phyloP scores from a whole-genome alignment of 2,888 invertebrate species.

The Phortica magna region DNA sequence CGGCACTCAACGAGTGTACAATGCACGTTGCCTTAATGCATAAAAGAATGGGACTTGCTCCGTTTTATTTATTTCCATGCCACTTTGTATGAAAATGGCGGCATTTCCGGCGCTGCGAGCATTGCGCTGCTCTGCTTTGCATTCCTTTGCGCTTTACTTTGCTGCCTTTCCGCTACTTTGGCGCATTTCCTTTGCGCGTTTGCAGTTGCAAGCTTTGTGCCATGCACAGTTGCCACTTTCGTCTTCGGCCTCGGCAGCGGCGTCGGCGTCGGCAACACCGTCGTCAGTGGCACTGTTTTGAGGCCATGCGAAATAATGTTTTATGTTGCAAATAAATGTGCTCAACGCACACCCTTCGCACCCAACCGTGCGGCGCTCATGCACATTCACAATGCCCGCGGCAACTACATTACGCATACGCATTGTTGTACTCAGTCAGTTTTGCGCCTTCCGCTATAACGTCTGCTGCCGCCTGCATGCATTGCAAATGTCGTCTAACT shows the following conservation, averaged over 20 bases:
- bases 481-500: conserved; percentile 20
- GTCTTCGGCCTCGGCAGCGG: neutral
- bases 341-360: neutral
- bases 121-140: conserved; percentile 45
- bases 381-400: neutral
- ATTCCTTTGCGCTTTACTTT: conserved; percentile 30
- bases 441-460: neutral
- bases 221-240: neutral
- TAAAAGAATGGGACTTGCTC: conserved; percentile 53
- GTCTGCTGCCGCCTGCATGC: neutral
- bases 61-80: conserved; percentile 61
- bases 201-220: neutral
- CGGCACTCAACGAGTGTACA: conserved; percentile 46
- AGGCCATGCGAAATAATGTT: conserved; percentile 70
- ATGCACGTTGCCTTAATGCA: conserved; percentile 62
- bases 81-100: conserved; percentile 60
- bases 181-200: conserved; percentile 33
- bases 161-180: conserved; percentile 41
- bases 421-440: neutral
- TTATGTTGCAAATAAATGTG: conserved; percentile 70
- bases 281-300: conserved; percentile 53
- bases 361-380: neutral
- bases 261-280: conserved; percentile 10
- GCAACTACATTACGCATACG: neutral
- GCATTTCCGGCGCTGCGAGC: conserved; percentile 66